A percentile compares a stretch with the other conserved stretches of the same genome.
These are phyloP conservation scores for Pandemis cinnamomeana DNA, from an alignment of 2,888 invertebrate species.

Conservation along the genomic window DNA sequence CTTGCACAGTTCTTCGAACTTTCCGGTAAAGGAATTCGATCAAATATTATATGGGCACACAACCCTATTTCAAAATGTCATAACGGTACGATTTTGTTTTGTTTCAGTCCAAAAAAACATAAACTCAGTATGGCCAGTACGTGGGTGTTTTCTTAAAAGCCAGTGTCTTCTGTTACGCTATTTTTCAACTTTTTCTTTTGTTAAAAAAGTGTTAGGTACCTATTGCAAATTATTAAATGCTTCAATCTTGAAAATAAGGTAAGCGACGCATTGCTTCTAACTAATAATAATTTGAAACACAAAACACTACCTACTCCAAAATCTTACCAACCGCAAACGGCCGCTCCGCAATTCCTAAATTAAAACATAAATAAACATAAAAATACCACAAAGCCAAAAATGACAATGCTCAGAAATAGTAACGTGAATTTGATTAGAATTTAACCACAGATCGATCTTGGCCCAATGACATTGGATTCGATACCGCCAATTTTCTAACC, in stretches of 20 bases:
- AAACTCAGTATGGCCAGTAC: not conserved
- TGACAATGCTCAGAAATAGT: not conserved
- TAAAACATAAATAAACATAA: not conserved
- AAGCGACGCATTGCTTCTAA: too few species aligned
- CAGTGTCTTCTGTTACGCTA: not conserved
- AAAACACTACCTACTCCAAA: not conserved
- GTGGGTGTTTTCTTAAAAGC: not conserved
- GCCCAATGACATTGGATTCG: slow-evolving; percentile 34
- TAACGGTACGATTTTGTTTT: slow-evolving; percentile 3
- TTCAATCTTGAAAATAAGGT: too few species aligned
- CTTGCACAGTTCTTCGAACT: slow-evolving; percentile 48
- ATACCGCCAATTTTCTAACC: slow-evolving; percentile 26
- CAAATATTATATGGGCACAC: slow-evolving; percentile 22
- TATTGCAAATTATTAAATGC: too few species aligned
- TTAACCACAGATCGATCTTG: slow-evolving; percentile 35
- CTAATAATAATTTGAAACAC: too few species aligned
- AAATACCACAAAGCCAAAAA: slow-evolving; percentile 13
- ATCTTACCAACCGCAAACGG: not conserved
- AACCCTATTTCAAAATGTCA: slow-evolving; percentile 4
- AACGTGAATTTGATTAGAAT: slow-evolving; percentile 17
- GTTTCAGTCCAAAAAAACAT: not conserved
- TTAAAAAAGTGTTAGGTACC: too few species aligned
- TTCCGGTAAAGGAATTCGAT: slow-evolving; percentile 32
- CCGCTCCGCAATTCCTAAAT: not conserved
- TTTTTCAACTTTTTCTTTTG: not conserved